Conservation (phyloP, 2,888 invertebrate genomes). For the Synergus japonicus region DNA sequence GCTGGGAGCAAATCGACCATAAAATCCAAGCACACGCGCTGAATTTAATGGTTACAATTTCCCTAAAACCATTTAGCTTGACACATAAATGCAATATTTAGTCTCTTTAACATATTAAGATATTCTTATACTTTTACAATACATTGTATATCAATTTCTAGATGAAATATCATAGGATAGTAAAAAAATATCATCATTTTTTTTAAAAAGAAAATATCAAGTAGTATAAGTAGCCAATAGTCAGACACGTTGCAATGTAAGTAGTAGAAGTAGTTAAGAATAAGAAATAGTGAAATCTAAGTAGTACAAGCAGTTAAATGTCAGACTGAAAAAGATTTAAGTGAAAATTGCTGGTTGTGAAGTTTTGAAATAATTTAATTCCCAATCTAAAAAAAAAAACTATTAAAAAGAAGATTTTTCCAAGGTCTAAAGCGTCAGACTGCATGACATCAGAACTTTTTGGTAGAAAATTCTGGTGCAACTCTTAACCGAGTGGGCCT, state of each 20-base stretch:
- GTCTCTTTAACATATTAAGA: not conserved
- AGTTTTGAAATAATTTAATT: not conserved
- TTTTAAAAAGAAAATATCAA: no score
- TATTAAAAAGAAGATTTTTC: not conserved
- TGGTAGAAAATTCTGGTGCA: not conserved
- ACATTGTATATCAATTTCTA: no score
- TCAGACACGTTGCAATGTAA: no score
- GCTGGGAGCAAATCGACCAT: not conserved
- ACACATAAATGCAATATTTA: not conserved
- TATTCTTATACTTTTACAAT: not conserved
- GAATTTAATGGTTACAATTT: not conserved
- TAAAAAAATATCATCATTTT: no score
- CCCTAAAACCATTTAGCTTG: not conserved
- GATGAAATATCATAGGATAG: no score
- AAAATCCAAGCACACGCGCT: not conserved
- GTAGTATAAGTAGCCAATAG: no score
- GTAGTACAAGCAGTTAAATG: no score
- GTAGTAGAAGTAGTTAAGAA: no score
- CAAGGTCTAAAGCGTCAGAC: not conserved
- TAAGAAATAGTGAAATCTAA: no score
- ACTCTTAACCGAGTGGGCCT: not conserved
- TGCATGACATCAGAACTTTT: not conserved
- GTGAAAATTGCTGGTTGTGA: not conserved
- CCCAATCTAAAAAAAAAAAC: not conserved
- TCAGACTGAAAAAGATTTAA: not conserved